Evolutionary conservation across 2,797 vertebrate genomes (phyloP).

Genomic region (Galaxias olidus): DNA sequence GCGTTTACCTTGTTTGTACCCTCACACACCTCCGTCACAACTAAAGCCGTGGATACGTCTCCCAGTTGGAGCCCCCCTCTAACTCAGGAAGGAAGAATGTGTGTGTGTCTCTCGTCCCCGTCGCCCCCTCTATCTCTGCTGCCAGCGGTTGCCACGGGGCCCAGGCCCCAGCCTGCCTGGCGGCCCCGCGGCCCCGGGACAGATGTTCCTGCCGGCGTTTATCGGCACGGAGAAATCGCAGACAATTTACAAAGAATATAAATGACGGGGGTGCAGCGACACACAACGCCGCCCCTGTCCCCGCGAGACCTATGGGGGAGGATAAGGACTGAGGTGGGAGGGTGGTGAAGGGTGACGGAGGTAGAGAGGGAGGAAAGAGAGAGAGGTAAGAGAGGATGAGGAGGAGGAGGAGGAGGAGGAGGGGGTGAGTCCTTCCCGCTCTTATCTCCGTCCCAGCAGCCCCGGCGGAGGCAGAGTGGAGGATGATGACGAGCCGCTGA

Average conservation of each 20-base stretch:
- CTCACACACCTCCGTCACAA: slow-evolving; percentile 61
- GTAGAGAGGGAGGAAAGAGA: slow-evolving; percentile 62
- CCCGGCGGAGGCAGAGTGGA: slow-evolving; percentile 66
- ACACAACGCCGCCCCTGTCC: slow-evolving; percentile 63
- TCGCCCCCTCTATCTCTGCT: slow-evolving; percentile 62
- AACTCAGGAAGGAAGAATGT: slow-evolving; percentile 64
- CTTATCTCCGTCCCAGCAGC: slow-evolving; percentile 77
- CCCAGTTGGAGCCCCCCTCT: slow-evolving; percentile 43
- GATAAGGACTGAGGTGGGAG: slow-evolving; percentile 12
- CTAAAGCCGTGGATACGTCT: slow-evolving; percentile 49
- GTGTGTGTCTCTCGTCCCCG: slow-evolving; percentile 37
- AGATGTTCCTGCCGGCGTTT: slow-evolving; percentile 74
- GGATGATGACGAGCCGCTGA: slow-evolving; percentile 73
- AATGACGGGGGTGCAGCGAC: slow-evolving; percentile 68
- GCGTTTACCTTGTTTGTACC: slow-evolving; percentile 55
- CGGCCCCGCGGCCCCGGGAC: slow-evolving; percentile 72
- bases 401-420: slow-evolving; percentile 49
- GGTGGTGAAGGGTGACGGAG: slow-evolving; percentile 45
- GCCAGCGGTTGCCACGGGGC: slow-evolving; percentile 65
- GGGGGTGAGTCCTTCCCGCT: slow-evolving; percentile 44
- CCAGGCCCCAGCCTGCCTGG: slow-evolving; percentile 44
- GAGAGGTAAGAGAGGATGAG: slow-evolving; percentile 49
- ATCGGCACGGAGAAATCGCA: slow-evolving; percentile 76
- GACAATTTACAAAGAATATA: slow-evolving; percentile 81
- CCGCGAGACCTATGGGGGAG: slow-evolving; percentile 56